Evolutionary conservation across 2,797 vertebrate species (phyloP).

Genomic region (Mionectes olivaceus): DNA sequence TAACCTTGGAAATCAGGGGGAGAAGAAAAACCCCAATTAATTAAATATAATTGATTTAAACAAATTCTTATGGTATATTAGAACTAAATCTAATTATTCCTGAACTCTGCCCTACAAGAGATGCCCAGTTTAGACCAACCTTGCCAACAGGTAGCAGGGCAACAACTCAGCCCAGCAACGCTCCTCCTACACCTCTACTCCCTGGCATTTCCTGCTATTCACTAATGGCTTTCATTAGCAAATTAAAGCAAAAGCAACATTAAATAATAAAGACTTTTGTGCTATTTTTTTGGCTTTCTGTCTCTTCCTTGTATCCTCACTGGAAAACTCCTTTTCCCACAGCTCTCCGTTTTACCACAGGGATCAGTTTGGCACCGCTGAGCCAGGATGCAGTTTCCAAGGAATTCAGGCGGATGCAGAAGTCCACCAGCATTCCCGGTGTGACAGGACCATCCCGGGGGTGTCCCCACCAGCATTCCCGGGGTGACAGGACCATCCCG

Average conservation of each 20-base stretch:
- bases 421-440: accelerated
- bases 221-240: neutral
- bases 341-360: neutral
- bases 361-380: neutral
- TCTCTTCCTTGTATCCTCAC: accelerated
- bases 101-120: neutral
- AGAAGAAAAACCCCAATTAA: accelerated
- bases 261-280: neutral
- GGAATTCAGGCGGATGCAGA: accelerated
- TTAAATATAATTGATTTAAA: neutral
- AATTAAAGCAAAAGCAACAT: neutral
- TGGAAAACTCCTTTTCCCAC: neutral
- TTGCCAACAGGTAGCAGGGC: neutral
- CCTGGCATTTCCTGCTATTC: conserved; percentile 8
- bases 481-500: too few species aligned
- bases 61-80: accelerated
- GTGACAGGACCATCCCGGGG: neutral
- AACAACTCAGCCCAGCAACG: neutral
- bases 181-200: neutral
- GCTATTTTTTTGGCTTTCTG: neutral
- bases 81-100: neutral
- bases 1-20: accelerated
- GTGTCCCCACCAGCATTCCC: neutral
- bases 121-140: neutral
- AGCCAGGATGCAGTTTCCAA: neutral